Base-by-base conservation (phyloP, 2,113 vertebrate species). In the Cryptomyrus ogoouensis region DNA sequence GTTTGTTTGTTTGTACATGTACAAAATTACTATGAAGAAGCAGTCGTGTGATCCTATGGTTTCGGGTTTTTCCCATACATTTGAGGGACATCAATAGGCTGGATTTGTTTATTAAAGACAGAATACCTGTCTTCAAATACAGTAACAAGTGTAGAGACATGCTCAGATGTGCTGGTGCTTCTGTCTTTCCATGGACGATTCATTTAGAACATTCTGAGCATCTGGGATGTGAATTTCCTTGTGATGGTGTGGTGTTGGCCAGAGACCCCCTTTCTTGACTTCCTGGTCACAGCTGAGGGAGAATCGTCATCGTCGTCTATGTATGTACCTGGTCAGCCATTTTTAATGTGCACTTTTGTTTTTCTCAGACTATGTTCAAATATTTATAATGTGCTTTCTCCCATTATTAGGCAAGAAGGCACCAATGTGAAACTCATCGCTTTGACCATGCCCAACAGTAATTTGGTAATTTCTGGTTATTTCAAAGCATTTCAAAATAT, bases 231-330 rank as follows among this genome's bases (percentile, higher is more conserved):
- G 87, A 94, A 95, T 90, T 96, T 96, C 12, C 94, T 99, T 5
- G 94, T 96, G 49, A 95, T 98, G 52, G 89, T 97, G 77, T 97
- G 96, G 95, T 96, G 96, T 70, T 99, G 97, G 96, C 96, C 97
- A 5, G 95, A 94, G 74, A 91, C 97, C 56, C 77, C 52, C 2
- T 90, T 97, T 53, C 95, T 97, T 53, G 98, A 99, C 88, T 99
- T 99, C 95, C 95, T 98, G 91, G 96, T 99, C 19, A 97, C 95
- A 50, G 95, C 97, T 0, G 98, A 99, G 91, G 96, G 96, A 31
- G 97, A 96, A 83, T 96, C 96, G n/a, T 94, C 96, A 84, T 96
- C 96, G 24, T 93, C 95, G 49, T 91, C 94, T 0, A 91, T 92
- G 98, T 97, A 95, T 90, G 93, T 94, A 52, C 90, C 8, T n/a